phyloP scores from a whole-genome alignment of 2,888 invertebrate genomes.

The Sacculina carcini region DNA sequence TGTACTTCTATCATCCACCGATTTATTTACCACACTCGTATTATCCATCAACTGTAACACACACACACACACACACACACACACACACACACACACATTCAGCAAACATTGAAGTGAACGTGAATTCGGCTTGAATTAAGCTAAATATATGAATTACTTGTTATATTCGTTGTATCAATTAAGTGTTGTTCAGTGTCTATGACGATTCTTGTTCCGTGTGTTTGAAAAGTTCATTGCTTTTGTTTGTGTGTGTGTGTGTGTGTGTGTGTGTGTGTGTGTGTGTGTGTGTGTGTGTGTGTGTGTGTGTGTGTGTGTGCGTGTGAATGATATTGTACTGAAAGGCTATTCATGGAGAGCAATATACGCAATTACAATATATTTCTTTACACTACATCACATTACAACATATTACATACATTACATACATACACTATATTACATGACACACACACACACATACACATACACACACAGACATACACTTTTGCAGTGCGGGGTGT shows the following conservation, averaged over 20 bases:
- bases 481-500: constrained; percentile 42
- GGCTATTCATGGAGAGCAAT: not conserved
- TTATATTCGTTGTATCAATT: not conserved
- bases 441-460: no score
- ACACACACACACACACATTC: not conserved
- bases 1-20: not conserved
- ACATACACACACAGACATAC: no score
- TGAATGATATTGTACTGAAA: no score
- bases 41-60: not conserved
- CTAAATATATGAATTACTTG: not conserved
- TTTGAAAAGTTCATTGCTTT: no score
- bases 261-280: not conserved
- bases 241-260: no score
- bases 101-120: no score
- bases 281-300: not conserved
- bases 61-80: not conserved
- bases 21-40: not conserved
- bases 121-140: no score
- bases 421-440: no score
- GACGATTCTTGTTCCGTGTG: no score
- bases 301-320: not conserved
- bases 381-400: no score
- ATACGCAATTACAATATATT: no score
- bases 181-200: not conserved
- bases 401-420: no score